phyloP scores from a whole-genome alignment of 2,888 invertebrate species.

The Zootermopsis nevadensis region DNA sequence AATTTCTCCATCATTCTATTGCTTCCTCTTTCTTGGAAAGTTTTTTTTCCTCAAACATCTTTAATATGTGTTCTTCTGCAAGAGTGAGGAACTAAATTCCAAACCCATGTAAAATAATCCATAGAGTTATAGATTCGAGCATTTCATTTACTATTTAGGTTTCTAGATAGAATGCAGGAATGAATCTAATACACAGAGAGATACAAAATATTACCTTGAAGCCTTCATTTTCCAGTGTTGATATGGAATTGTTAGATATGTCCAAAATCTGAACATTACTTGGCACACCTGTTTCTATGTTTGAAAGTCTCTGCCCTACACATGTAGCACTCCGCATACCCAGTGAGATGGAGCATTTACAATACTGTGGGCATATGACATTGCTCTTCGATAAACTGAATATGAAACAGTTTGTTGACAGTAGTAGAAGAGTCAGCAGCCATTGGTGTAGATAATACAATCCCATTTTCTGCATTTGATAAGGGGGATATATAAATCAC shows the following conservation, averaged over 20 bases:
- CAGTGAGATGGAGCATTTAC: constrained; percentile 13
- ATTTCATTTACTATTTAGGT: too few relatives aligned
- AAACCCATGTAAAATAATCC: too few relatives aligned
- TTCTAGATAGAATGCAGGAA: too few relatives aligned
- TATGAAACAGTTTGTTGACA: not conserved
- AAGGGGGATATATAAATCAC: not conserved
- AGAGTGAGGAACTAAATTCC: too few relatives aligned
- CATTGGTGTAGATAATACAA: not conserved
- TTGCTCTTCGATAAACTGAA: constrained; percentile 1
- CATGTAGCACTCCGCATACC: constrained; percentile 36
- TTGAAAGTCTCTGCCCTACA: constrained; percentile 23
- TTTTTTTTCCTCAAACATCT: too few relatives aligned
- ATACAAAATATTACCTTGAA: constrained; percentile 55
- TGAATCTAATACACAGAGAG: too few relatives aligned
- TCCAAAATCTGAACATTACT: constrained; percentile 59
- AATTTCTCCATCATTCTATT: too few relatives aligned
- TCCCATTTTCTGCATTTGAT: not conserved
- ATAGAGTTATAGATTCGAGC: too few relatives aligned
- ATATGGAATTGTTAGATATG: constrained; percentile 60
- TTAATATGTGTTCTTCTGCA: too few relatives aligned
- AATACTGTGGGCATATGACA: constrained; percentile 27
- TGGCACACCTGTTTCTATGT: constrained; percentile 37
- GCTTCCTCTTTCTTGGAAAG: too few relatives aligned
- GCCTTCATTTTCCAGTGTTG: constrained; percentile 57
- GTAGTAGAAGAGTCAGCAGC: not conserved